A percentile compares a stretch with the other conserved stretches of the same genome.
These are phyloP conservation scores for Distichodus sexfasciatus DNA, from an alignment of 2,797 vertebrate genomes.

Conservation along the genomic window DNA sequence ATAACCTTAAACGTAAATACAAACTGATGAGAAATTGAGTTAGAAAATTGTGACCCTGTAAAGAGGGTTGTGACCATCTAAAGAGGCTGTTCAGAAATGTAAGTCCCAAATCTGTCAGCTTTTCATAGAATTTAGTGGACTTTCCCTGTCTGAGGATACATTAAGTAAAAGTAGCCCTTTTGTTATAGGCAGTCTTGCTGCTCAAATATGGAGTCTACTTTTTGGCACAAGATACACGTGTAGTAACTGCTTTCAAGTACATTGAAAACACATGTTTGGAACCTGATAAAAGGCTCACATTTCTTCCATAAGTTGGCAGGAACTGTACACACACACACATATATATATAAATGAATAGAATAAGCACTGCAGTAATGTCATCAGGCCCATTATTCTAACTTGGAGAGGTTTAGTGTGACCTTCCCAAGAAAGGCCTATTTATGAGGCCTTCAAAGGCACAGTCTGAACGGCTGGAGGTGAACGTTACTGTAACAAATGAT, in stretches of 20 bases:
- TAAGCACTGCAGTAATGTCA: slow-evolving; percentile 40
- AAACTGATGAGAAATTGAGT: too few relatives aligned
- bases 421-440: slow-evolving; percentile 42
- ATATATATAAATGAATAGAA: slow-evolving; percentile 47
- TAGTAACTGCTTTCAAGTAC: slow-evolving; percentile 66
- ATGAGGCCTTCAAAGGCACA: slow-evolving; percentile 39
- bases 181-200: slow-evolving; percentile 39
- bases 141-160: slow-evolving; percentile 16
- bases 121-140: neutral
- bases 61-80: neutral
- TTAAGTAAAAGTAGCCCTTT: slow-evolving; percentile 35
- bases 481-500: slow-evolving; percentile 32
- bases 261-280: slow-evolving; percentile 78
- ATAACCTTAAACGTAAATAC: too few relatives aligned
- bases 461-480: slow-evolving; percentile 24
- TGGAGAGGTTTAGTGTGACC: slow-evolving; percentile 46
- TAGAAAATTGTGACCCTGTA: too few relatives aligned
- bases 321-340: slow-evolving; percentile 18
- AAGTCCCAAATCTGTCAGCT: slow-evolving; percentile 11
- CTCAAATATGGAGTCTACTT: slow-evolving; percentile 49
- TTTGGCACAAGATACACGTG: slow-evolving; percentile 49
- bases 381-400: slow-evolving; percentile 47
- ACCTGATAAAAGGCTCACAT: slow-evolving; percentile 62
- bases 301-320: slow-evolving; percentile 43
- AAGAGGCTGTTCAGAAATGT: neutral